Evolutionary conservation across 1,140 invertebrate species (phyloP).

Genomic region (Polypedilum pembai): DNA sequence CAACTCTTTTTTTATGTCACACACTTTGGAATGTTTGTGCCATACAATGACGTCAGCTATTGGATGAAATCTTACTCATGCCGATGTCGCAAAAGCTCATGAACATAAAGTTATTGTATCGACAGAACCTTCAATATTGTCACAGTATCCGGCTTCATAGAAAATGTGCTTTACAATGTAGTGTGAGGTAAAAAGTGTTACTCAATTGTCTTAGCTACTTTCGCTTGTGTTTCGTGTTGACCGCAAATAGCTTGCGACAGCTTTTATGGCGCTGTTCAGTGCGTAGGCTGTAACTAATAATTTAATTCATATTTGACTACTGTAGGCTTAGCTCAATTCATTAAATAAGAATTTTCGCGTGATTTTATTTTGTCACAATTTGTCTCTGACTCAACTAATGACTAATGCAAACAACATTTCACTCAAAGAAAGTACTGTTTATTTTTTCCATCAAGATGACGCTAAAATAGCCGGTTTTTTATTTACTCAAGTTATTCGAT

Average conservation of each 20-base stretch:
- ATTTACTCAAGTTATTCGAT: background rate
- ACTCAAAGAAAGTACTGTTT: background rate
- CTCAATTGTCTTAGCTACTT: background rate
- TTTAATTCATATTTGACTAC: background rate
- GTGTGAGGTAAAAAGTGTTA: too few relatives aligned
- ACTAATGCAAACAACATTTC: conserved; percentile 7
- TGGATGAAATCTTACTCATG: too few relatives aligned
- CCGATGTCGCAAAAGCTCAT: too few relatives aligned
- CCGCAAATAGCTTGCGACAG: background rate
- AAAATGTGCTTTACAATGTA: too few relatives aligned
- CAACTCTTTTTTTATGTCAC: too few relatives aligned
- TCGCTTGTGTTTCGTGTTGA: background rate
- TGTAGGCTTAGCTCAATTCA: background rate
- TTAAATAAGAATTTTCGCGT: background rate
- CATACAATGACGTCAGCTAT: too few relatives aligned
- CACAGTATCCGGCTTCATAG: too few relatives aligned
- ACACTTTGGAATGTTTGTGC: too few relatives aligned
- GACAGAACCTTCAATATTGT: too few relatives aligned
- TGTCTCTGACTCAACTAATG: background rate
- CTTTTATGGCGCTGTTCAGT: background rate
- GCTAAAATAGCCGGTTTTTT: conserved; percentile 1
- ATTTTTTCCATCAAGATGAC: background rate
- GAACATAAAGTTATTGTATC: too few relatives aligned
- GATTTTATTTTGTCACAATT: background rate
- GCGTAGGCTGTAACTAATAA: background rate